phyloP scores from a whole-genome alignment of 1,140 invertebrate species.

The Colletes latitarsis region DNA sequence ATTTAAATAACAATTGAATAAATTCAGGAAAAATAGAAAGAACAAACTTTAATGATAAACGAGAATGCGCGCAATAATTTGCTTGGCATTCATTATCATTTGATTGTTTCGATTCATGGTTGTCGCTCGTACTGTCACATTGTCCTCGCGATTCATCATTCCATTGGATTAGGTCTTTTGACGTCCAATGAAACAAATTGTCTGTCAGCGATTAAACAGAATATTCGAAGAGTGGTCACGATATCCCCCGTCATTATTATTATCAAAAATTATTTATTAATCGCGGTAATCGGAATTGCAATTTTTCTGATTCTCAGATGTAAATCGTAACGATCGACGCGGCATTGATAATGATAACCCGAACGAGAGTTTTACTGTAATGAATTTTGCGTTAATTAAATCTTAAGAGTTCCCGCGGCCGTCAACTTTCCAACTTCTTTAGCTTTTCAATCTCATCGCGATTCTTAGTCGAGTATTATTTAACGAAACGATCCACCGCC shows the following conservation, averaged over 20 bases:
- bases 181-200: constrained; percentile 25
- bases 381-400: constrained; percentile 12
- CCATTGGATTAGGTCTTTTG: constrained; percentile 1
- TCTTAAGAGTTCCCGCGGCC: neutral
- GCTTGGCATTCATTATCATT: neutral
- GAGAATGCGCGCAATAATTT: no score
- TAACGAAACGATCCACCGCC: neutral
- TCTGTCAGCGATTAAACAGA: neutral
- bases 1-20: neutral
- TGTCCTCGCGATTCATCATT: constrained; percentile 20
- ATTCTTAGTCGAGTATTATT: neutral
- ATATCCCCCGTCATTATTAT: neutral
- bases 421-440: neutral
- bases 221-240: constrained; percentile 8
- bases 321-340: constrained; percentile 1
- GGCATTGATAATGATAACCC: neutral
- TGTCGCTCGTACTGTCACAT: neutral
- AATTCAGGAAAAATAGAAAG: neutral
- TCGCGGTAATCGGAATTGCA: neutral
- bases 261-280: no score
- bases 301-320: neutral
- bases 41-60: no score
- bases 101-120: neutral
- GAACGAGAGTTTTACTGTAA: neutral
- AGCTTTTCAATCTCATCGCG: neutral